Evolutionary conservation across 2,888 invertebrate species (phyloP).

Genomic region (Choreutis nemorana): DNA sequence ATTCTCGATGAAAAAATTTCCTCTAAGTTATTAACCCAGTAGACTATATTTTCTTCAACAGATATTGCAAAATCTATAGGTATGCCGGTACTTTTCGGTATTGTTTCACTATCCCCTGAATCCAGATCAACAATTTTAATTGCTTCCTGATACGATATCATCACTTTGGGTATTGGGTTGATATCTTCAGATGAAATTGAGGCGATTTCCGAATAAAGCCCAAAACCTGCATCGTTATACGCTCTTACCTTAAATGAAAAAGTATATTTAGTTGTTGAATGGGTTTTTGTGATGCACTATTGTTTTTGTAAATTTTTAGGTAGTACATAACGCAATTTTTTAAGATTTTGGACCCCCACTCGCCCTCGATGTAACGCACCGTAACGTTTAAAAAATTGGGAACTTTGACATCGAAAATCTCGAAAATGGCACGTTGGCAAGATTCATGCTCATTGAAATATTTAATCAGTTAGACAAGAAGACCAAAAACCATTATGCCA

Average conservation of each 20-base stretch:
- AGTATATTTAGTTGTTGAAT: background rate
- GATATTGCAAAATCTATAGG: conserved; percentile 75
- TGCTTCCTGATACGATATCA: conserved; percentile 76
- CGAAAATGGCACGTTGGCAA: too few relatives aligned
- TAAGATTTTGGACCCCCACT: too few relatives aligned
- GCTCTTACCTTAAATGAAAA: conserved; percentile 73
- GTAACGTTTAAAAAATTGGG: too few relatives aligned
- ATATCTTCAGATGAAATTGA: conserved; percentile 71
- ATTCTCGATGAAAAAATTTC: conserved; percentile 72
- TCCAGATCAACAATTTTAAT: conserved; percentile 82
- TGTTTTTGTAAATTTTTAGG: background rate
- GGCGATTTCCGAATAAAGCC: conserved; percentile 72
- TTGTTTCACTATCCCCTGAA: conserved; percentile 66
- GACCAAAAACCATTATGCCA: too few relatives aligned
- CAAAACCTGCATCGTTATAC: conserved; percentile 79
- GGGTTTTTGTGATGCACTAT: background rate
- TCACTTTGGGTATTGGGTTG: conserved; percentile 79
- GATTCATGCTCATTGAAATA: too few relatives aligned
- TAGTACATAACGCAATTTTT: too few relatives aligned
- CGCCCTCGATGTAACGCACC: too few relatives aligned
- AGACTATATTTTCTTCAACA: conserved; percentile 75
- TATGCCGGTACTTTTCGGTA: conserved; percentile 70
- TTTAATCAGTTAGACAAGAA: too few relatives aligned
- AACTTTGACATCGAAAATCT: too few relatives aligned
- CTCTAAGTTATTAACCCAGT: conserved; percentile 84